Conservation (phyloP, 2,888 invertebrate genomes). For the Calliopum simillimum region DNA sequence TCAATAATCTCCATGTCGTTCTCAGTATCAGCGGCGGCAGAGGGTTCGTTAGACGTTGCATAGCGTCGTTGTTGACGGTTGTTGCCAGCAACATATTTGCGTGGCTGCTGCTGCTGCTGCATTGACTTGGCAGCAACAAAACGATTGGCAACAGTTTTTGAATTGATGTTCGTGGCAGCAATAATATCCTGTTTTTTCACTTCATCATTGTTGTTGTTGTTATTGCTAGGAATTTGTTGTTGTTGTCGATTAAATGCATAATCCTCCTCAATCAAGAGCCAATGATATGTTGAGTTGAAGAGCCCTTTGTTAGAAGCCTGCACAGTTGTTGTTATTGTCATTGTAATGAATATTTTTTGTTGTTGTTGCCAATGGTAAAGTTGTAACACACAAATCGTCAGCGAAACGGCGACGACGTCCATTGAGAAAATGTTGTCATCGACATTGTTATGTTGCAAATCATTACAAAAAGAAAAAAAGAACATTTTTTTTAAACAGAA, state of each 20-base stretch:
- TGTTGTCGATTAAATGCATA: slow-evolving; percentile 56
- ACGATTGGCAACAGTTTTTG: slow-evolving; percentile 23
- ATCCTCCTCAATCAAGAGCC: slow-evolving; percentile 67
- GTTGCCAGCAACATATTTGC: slow-evolving; percentile 34
- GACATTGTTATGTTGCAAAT: slow-evolving; percentile 12
- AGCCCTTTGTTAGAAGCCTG: slow-evolving; percentile 66
- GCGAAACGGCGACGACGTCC: not conserved
- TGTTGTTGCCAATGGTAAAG: not conserved
- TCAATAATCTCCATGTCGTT: slow-evolving; percentile 61
- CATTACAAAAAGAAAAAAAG: slow-evolving; percentile 8
- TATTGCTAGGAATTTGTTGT: slow-evolving; percentile 46
- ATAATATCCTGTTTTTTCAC: slow-evolving; percentile 39
- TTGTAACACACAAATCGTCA: slow-evolving; percentile 15
- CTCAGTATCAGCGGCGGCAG: slow-evolving; percentile 39
- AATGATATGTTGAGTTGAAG: slow-evolving; percentile 67
- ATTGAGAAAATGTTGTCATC: not conserved
- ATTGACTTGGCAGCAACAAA: slow-evolving; percentile 14
- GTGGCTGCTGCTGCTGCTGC: not conserved
- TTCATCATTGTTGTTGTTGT: slow-evolving; percentile 40
- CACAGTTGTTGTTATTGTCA: slow-evolving; percentile 32
- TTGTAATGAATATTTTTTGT: not conserved
- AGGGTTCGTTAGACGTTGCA: slow-evolving; percentile 11
- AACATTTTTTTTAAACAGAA: not conserved
- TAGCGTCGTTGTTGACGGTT: slow-evolving; percentile 30
- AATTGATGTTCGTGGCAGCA: slow-evolving; percentile 17